Base-by-base conservation (phyloP, 2,888 invertebrate species). In the Drosophila mercatorum region DNA sequence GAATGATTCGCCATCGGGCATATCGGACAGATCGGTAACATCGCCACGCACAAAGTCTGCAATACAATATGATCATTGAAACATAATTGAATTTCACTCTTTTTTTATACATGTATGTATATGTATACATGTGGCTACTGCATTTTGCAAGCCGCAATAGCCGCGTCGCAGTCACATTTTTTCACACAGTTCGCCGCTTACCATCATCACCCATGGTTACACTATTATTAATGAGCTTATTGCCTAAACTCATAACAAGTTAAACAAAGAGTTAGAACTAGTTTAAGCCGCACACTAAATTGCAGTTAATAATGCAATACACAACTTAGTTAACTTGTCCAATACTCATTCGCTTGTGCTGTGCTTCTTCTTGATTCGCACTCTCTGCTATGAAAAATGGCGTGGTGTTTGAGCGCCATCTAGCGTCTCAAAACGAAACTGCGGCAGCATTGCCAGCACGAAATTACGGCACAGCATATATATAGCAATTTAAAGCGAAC, bases 11-110 rank as follows among this genome's bases (percentile, higher is more conserved):
- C 93, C 93, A 75, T 94, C 92, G 41, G 77, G 28, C 12, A 80
- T 62, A 71, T 94, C 94, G 43, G 92, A 91, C 22, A 94, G 89
- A 81, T 94, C 94, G 1, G 88, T 90, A 12, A 93, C 90, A 84
- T 92, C 91, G 82, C 94, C 94, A 88, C 95, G 93, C 75, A 94
- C 94, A 72, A 92, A 91, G 91, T 95, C 95, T 95, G 89, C 47
- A 91, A 91, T 2, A 17, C 12, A 26, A 38, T 5, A 79, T 26
- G 12, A 26, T 26, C 26, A 40, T 28, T 26, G 2, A 26, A 26
- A 7, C 6, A 51, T 6, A 34, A 34, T 44, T 4, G 6, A 10
- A 6, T 43, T 58, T 26, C 4, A 28, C n/a, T n/a, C 38, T 31
- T 57, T 44, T 40, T 26, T 40, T 28, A 22, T 22, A 22, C 2